Conservation (phyloP, 2,113 vertebrate species). For the Candoia aspera region DNA sequence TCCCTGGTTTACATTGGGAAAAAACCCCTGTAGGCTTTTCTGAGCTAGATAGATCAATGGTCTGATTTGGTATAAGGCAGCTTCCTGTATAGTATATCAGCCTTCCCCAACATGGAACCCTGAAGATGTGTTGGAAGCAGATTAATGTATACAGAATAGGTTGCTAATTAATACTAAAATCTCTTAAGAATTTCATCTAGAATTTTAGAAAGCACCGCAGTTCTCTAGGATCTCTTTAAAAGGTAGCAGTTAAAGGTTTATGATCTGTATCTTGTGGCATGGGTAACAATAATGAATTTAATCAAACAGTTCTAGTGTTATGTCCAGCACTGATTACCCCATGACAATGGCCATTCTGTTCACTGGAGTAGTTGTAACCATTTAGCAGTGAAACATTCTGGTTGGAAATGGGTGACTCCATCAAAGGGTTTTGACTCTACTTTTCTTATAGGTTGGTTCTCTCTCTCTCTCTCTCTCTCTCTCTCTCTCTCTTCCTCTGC, state of each 20-base stretch:
- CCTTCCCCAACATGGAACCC: not conserved
- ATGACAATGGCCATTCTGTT: slow-evolving; percentile 55
- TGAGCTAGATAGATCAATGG: not conserved
- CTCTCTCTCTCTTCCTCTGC: rapidly evolving
- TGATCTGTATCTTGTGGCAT: slow-evolving; percentile 42
- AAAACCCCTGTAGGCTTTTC: not conserved
- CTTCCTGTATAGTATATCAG: not conserved
- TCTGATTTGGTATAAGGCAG: not conserved
- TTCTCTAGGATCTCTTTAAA: slow-evolving; percentile 44
- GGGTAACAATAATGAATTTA: slow-evolving; percentile 53
- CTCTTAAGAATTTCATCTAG: slow-evolving; percentile 38
- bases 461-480: not conserved
- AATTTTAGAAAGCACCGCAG: slow-evolving; percentile 33
- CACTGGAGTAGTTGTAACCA: slow-evolving; percentile 47
- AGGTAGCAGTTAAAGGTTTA: slow-evolving; percentile 59
- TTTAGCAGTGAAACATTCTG: slow-evolving; percentile 55
- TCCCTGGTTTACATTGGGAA: not conserved
- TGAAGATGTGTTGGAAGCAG: not conserved
- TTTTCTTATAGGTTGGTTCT: no score
- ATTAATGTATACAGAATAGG: not conserved
- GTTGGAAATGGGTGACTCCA: slow-evolving; percentile 39
- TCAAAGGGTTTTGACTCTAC: not conserved
- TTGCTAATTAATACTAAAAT: not conserved
- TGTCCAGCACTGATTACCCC: slow-evolving; percentile 55
- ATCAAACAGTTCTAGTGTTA: slow-evolving; percentile 42